Conservation (phyloP, 1,140 invertebrate species). For the Nephotettix cincticeps region DNA sequence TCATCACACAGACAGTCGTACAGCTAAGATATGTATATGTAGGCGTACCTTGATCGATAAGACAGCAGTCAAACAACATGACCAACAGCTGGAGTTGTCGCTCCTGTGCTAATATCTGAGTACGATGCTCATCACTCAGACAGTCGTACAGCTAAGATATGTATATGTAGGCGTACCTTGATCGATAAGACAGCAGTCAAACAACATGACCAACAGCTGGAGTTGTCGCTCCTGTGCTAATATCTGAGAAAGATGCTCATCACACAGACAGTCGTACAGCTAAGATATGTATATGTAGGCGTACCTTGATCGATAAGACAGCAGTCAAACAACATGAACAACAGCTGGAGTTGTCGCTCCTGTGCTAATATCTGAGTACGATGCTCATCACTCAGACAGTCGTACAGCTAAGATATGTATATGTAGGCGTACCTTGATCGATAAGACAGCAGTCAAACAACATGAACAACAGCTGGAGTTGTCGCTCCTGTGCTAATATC, state of each 20-base stretch:
- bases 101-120: neutral
- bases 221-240: neutral
- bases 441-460: slow-evolving; percentile 1
- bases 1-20: neutral
- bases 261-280: neutral
- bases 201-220: neutral
- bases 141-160: neutral
- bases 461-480: neutral
- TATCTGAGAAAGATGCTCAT: neutral
- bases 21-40: no score
- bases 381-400: neutral
- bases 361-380: neutral
- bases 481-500: neutral
- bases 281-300: no score
- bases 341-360: neutral
- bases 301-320: slow-evolving; percentile 2
- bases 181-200: slow-evolving; percentile 4
- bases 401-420: no score
- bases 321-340: neutral
- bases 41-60: neutral
- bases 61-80: neutral
- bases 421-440: neutral
- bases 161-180: no score
- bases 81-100: neutral
- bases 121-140: neutral